Evolutionary conservation across 2,113 vertebrate genomes (phyloP), one percentile per base, ranked within the genome.

Genomic region (Eudyptes chrysolophus): DNA sequence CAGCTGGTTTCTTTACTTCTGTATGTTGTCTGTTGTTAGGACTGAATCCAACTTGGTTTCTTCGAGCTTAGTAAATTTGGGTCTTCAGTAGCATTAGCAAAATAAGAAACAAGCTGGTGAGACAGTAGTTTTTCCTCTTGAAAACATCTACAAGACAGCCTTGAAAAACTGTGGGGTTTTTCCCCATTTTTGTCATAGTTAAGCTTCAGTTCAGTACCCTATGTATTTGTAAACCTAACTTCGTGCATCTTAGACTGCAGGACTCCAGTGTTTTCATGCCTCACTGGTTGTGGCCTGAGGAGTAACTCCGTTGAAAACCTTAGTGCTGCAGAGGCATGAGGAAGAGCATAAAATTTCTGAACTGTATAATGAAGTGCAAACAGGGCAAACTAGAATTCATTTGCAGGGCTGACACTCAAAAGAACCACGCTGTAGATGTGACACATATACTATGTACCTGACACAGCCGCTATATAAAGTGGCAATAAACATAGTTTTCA

Each of bases 361-460:
- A 32, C 17, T 38, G 7, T 48, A 34, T 30, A 49, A 52, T 24
- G 34, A 32, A 38, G 29, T 0, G 6, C 27, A 27, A 68, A 22
- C 11, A 26, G 38, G 46, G 54, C 13, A 49, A 66, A 71, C 10
- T 8, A 24, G 57, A 40, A 24, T 9, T n/a, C 15, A 11, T 48
- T 26, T 42, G 29, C 34, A 48, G 36, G 57, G 42, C 76, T 76
- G 82, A 20, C 29, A 5, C 42, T 30, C 21, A 13, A 30, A 38
- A 42, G 40, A 80, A 22, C n/a, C 12, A 2, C 2, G 24, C 19
- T n/a, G 36, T 30, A 42, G 29, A 11, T 30, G 29, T 29, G 54
- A 21, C 4, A 9, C 13, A 2, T 20, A 4, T 2, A 13, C 18
- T 38, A 29, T 0, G 1, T 32, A 38, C 48, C 40, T 44, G 49